Percentiles rank a stretch among this genome's conserved stretches.
phyloP scores from a whole-genome alignment of 2,797 vertebrate species.

The Rhynchonycteris naso region DNA sequence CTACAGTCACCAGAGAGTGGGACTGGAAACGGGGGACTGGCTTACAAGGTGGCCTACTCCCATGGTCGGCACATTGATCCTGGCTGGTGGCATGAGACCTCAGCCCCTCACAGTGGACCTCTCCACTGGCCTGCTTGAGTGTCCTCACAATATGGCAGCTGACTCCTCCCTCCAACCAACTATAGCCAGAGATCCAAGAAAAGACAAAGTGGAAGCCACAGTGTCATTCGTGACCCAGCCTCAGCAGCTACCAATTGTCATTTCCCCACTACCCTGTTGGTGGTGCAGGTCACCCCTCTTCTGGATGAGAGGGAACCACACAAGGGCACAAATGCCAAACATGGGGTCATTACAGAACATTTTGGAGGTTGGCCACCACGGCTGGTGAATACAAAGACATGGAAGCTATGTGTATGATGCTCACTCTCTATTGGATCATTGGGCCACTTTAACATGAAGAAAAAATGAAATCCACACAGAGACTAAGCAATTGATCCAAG shows the following conservation, averaged over 20 bases:
- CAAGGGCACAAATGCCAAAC: too few relatives aligned
- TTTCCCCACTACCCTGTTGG: neutral
- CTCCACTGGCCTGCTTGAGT: too few relatives aligned
- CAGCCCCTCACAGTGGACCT: neutral
- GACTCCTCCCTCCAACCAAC: neutral
- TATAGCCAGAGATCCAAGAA: neutral
- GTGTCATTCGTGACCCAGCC: neutral
- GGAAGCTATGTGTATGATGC: accelerated
- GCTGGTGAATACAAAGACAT: accelerated
- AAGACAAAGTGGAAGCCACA: neutral
- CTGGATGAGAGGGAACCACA: too few relatives aligned
- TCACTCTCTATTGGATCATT: accelerated
- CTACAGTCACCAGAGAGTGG: neutral
- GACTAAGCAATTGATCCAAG: neutral
- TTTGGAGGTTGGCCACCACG: neutral
- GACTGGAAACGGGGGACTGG: neutral
- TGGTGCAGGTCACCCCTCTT: neutral
- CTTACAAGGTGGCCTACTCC: neutral
- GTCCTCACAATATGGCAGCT: neutral
- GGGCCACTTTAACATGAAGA: neutral
- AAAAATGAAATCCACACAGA: neutral
- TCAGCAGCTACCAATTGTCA: neutral
- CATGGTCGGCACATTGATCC: neutral
- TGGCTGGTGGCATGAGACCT: neutral
- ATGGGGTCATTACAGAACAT: accelerated